Percentiles rank a stretch among this genome's conserved stretches.
phyloP scores from a whole-genome alignment of 2,888 invertebrate species.

The Epirrhoe tristata region DNA sequence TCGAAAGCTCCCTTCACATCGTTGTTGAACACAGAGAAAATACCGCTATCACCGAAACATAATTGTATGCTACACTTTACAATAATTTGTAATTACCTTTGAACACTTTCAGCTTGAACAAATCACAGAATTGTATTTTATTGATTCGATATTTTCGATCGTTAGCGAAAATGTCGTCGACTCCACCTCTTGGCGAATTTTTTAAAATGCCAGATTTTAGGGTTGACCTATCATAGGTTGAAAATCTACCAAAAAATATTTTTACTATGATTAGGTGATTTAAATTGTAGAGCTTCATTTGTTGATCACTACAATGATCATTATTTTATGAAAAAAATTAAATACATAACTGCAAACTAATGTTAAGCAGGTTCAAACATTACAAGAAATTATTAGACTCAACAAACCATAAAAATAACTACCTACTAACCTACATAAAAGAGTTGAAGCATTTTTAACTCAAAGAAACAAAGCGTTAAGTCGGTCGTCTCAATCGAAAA shows the following conservation, averaged over 20 bases:
- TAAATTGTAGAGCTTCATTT: too few relatives aligned
- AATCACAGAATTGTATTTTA: conserved; percentile 18
- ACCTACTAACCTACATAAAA: too few relatives aligned
- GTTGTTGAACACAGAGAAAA: not conserved
- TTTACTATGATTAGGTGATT: too few relatives aligned
- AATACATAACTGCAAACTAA: too few relatives aligned
- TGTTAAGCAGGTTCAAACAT: too few relatives aligned
- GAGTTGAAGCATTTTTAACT: too few relatives aligned
- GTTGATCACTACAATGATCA: too few relatives aligned
- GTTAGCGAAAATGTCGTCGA: conserved; percentile 31
- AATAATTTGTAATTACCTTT: conserved; percentile 19
- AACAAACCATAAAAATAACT: too few relatives aligned
- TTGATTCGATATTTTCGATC: conserved; percentile 34
- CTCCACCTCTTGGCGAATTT: conserved; percentile 25
- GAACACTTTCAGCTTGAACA: conserved; percentile 20
- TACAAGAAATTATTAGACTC: too few relatives aligned
- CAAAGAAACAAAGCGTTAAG: too few relatives aligned
- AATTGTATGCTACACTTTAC: not conserved
- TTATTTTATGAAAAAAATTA: too few relatives aligned
- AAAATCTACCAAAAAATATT: conserved; percentile 22
- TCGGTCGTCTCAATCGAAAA: too few relatives aligned
- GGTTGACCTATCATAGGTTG: conserved; percentile 20
- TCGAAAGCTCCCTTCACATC: conserved; percentile 30
- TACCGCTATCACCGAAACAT: not conserved
- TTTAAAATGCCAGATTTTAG: conserved; percentile 29